Conservation (phyloP, 2,888 invertebrate species). For the Heliconius ismenius region DNA sequence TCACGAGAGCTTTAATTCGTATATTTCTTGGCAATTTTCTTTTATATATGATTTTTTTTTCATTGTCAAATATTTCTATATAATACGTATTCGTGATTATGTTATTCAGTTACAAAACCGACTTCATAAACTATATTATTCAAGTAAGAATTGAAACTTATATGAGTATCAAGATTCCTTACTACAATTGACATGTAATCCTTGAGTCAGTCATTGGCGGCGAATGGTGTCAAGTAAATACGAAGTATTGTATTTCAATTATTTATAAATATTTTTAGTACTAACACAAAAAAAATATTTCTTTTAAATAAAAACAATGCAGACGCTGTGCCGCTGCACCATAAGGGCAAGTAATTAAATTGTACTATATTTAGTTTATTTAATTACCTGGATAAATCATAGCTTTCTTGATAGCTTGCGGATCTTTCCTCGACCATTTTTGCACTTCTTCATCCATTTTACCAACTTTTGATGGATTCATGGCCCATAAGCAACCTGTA, state of each 20-base stretch:
- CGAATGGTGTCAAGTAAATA: slow-evolving; percentile 5
- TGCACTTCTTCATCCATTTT: slow-evolving; percentile 99
- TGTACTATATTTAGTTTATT: background rate
- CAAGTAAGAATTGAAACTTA: slow-evolving; percentile 3
- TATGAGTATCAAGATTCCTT: slow-evolving; percentile 5
- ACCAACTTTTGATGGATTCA: slow-evolving; percentile 95
- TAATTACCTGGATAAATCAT: slow-evolving; percentile 93
- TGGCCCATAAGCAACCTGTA: slow-evolving; percentile 94
- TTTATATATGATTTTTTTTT: too few species aligned
- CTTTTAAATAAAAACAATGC: background rate
- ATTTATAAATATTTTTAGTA: background rate
- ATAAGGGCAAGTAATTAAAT: background rate
- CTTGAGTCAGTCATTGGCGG: slow-evolving; percentile 5
- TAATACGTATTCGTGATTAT: background rate
- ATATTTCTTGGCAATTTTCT: too few species aligned
- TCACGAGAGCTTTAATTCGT: too few species aligned
- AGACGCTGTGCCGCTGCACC: background rate
- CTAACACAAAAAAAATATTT: too few species aligned
- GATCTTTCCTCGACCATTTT: slow-evolving; percentile 98
- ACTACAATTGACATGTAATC: slow-evolving; percentile 17
- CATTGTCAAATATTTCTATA: background rate
- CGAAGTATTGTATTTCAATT: slow-evolving; percentile 4
- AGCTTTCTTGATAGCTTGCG: slow-evolving; percentile 93
- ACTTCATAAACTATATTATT: background rate
- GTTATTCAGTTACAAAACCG: background rate